phyloP scores from a whole-genome alignment of 2,888 invertebrate species.

The Portevinia maculata region DNA sequence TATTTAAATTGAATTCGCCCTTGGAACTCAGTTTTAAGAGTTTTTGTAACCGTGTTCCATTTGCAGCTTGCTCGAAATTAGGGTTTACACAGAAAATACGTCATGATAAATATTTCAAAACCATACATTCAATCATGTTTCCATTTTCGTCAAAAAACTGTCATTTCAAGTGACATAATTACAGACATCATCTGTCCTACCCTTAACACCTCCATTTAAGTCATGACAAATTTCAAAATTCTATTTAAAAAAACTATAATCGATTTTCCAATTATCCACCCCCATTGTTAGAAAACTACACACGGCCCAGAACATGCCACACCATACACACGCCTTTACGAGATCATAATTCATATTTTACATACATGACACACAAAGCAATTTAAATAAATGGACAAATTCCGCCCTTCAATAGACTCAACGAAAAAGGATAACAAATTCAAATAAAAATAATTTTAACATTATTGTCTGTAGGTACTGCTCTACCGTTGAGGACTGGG shows the following conservation, averaged over 20 bases:
- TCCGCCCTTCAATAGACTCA: constrained; percentile 56
- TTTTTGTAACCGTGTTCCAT: no score
- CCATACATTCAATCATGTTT: not conserved
- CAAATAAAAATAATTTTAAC: constrained; percentile 56
- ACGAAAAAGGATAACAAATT: constrained; percentile 39
- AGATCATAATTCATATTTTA: constrained; percentile 70
- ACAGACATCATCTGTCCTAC: constrained; percentile 5
- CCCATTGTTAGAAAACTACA: constrained; percentile 45
- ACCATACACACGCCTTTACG: constrained; percentile 45
- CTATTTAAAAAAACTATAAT: constrained; percentile 40
- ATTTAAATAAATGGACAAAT: constrained; percentile 70
- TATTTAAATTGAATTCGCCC: no score
- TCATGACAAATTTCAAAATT: constrained; percentile 45
- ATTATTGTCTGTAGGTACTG: constrained; percentile 1
- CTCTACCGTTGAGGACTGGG: not conserved
- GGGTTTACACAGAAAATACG: no score
- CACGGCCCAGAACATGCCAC: constrained; percentile 23
- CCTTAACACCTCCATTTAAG: constrained; percentile 40
- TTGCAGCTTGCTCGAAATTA: no score
- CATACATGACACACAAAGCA: constrained; percentile 53
- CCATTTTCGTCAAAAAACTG: not conserved
- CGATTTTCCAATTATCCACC: constrained; percentile 58
- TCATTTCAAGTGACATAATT: constrained; percentile 17
- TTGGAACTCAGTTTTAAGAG: no score
- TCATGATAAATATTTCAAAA: not conserved